These are phyloP conservation scores for Octodon degus DNA, from an alignment of 2,113 vertebrate species.

Conservation along the genomic window DNA sequence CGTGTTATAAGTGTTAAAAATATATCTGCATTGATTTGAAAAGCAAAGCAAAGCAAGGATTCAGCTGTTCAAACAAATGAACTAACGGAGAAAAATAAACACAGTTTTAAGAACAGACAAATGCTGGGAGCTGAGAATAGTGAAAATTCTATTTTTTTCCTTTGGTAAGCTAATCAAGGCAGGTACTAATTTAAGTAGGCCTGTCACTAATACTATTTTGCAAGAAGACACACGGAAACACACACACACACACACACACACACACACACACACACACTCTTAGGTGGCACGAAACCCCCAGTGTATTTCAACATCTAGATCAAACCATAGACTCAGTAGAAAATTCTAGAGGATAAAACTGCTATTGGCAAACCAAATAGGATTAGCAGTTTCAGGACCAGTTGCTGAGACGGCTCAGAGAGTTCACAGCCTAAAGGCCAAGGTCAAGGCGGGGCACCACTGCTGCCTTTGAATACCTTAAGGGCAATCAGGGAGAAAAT, in stretches of 20 bases:
- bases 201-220: not conserved
- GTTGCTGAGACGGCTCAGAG: not conserved
- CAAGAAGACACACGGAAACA: not conserved
- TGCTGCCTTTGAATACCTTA: not conserved
- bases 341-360: not conserved
- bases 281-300: not conserved
- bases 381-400: not conserved
- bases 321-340: not conserved
- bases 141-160: not conserved
- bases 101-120: not conserved
- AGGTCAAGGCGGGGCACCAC: constrained; percentile 39
- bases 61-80: not conserved
- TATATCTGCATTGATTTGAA: not conserved
- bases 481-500: constrained; percentile 64
- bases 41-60: not conserved
- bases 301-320: not conserved
- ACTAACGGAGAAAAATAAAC: constrained; percentile 13
- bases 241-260: not conserved
- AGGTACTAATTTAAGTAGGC: not conserved
- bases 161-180: not conserved
- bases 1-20: not conserved
- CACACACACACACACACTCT: not conserved
- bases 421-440: not conserved
- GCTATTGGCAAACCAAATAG: not conserved
- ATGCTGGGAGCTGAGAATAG: not conserved